These are phyloP conservation scores for Rattus norvegicus DNA, from an alignment of 2,113 vertebrate genomes.

Conservation along the genomic window GRCr8 NC_086023.1:26330001-26330500, in stretches of 20 bases:
- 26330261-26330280: neutral
- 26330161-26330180: neutral
- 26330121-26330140: no score
- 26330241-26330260: neutral
- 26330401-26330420: neutral
- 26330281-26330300: neutral
- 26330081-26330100: neutral
- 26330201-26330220: neutral
- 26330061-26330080: neutral
- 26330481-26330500: neutral
- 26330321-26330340: neutral
- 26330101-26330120: neutral
- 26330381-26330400: conserved; percentile 6
- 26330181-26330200: neutral
- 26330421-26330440: neutral
- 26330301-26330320: neutral
- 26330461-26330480: neutral
- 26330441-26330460: neutral
- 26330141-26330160: neutral
- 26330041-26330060: neutral
- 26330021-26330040: neutral
- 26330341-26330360: neutral
- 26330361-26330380: neutral
- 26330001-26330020: neutral
- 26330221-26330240: neutral